Evolutionary conservation across 1,140 invertebrate species (phyloP).

Genomic region (Lithobius niger): DNA sequence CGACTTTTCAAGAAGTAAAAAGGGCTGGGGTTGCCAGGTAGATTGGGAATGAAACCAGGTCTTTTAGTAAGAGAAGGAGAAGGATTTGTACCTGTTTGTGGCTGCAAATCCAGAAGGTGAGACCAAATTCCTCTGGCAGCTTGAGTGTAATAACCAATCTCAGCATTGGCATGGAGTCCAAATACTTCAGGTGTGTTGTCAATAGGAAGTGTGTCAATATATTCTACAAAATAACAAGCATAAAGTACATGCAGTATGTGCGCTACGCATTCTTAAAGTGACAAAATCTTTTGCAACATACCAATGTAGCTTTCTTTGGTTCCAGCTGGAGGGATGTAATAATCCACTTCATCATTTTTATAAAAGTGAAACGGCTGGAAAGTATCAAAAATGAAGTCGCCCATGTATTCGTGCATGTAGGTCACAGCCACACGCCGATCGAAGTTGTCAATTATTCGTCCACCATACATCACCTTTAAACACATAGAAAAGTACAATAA

Average conservation of each 20-base stretch:
- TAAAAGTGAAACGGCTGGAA: constrained; percentile 85
- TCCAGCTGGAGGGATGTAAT: constrained; percentile 55
- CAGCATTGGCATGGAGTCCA: constrained; percentile 80
- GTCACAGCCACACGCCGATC: constrained; percentile 68
- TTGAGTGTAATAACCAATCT: constrained; percentile 80
- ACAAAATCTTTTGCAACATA: no score
- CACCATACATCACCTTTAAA: constrained; percentile 76
- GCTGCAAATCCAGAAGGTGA: constrained; percentile 69
- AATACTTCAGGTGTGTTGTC: constrained; percentile 67
- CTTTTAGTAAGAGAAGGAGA: no score
- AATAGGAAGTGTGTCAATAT: constrained; percentile 55
- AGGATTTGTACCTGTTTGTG: constrained; percentile 75
- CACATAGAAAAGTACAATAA: no score
- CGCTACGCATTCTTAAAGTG: no score
- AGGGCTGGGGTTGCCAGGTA: no score
- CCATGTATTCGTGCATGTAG: constrained; percentile 88
- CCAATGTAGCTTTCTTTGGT: constrained; percentile 54
- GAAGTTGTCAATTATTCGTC: constrained; percentile 75
- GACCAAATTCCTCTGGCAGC: constrained; percentile 68
- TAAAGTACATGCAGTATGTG: no score
- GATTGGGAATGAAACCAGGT: no score
- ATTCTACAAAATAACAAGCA: constrained; percentile 33
- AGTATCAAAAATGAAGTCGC: constrained; percentile 77
- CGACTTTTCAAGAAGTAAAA: no score
- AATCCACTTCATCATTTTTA: constrained; percentile 54